Evolutionary conservation across 1,140 invertebrate genomes (phyloP).

Genomic region (Brachionus asplanchnoidis): DNA sequence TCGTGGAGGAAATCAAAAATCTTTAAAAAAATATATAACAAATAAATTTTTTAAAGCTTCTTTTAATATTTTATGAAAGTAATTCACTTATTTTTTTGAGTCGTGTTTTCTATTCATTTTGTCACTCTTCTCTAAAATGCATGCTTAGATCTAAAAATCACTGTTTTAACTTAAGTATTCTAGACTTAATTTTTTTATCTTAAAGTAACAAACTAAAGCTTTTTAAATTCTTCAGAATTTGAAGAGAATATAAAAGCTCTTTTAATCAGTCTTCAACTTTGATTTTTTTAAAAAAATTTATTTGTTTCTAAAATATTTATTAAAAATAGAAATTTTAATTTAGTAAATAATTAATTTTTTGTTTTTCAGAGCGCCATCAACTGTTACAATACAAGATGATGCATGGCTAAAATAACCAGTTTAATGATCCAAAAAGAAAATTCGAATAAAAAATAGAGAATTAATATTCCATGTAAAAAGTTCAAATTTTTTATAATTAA

Average conservation of each 20-base stretch:
- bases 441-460: neutral
- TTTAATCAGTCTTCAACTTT: neutral
- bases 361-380: constrained; percentile 48
- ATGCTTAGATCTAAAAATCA: neutral
- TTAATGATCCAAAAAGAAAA: neutral
- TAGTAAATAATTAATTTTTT: neutral
- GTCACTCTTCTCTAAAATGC: neutral
- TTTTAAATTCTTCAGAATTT: neutral
- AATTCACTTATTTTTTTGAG: neutral
- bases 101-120: neutral
- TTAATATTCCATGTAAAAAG: neutral
- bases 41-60: neutral
- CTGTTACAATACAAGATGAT: constrained; percentile 52
- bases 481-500: neutral
- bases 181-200: neutral
- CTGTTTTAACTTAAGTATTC: neutral
- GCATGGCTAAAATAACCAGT: constrained; percentile 47
- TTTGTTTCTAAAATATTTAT: neutral
- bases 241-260: neutral
- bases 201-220: neutral
- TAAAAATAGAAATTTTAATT: neutral
- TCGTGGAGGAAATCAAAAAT: constrained; percentile 38
- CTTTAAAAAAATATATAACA: neutral
- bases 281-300: neutral
- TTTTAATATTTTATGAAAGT: neutral